These are phyloP conservation scores for Iselma pallidipennis DNA, from an alignment of 2,888 invertebrate genomes.

Conservation along the genomic window DNA sequence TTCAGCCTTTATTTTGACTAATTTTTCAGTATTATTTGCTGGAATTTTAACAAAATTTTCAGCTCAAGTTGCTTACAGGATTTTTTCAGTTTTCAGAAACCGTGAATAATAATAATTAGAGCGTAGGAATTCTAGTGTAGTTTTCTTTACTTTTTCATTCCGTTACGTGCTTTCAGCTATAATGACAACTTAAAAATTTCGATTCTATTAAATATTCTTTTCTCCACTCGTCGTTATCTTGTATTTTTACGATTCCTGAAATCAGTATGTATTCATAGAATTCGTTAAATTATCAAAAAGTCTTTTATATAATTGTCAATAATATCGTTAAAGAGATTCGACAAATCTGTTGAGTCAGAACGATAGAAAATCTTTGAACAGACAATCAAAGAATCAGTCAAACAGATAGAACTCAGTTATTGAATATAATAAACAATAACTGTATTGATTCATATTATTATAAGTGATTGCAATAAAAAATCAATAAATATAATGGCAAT, in stretches of 20 bases:
- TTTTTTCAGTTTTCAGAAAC: too few relatives aligned
- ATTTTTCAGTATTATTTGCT: too few relatives aligned
- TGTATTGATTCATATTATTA: not conserved
- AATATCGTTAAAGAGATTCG: not conserved
- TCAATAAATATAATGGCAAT: not conserved
- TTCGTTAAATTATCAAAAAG: conserved; percentile 12
- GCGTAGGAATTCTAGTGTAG: too few relatives aligned
- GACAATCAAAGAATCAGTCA: not conserved
- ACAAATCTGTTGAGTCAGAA: conserved; percentile 6
- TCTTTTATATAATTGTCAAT: conserved; percentile 7
- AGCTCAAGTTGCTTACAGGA: too few relatives aligned
- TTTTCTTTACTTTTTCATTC: not conserved
- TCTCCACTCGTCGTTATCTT: not conserved
- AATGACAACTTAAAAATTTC: not conserved
- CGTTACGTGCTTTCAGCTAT: not conserved
- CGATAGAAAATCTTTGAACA: not conserved
- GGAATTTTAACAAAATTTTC: too few relatives aligned
- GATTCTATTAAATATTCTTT: not conserved
- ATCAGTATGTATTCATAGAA: conserved; percentile 1
- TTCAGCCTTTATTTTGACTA: too few relatives aligned
- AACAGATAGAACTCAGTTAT: not conserved
- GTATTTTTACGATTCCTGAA: not conserved
- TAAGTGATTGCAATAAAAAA: not conserved
- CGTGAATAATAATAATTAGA: too few relatives aligned
- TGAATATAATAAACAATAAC: not conserved